Base-by-base conservation (phyloP, 2,888 invertebrate species). In the Polydrusus tereticollis region DNA sequence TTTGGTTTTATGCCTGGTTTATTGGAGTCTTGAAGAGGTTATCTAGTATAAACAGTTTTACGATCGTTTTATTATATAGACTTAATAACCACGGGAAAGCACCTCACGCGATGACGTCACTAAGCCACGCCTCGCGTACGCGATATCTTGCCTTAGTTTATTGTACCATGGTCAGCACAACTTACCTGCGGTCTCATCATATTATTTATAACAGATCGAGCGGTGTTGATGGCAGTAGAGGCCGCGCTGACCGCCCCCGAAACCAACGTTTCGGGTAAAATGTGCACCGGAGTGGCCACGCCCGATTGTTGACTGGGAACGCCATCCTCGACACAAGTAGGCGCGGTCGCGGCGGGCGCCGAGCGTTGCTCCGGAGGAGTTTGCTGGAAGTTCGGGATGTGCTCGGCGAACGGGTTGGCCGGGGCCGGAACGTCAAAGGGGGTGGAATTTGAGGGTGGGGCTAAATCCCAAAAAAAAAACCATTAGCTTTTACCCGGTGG, bases 191-290 rank as follows among this genome's bases (percentile, higher is more conserved):
- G 79, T 5, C 82, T 81, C 23, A 84, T 81, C 64, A 87, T 82
- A 81, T 85, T 82, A 82, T 85, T 85, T 52, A 87, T 81, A 33
- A 87, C 85, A 26, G 84, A 83, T 50, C 85, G 79, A 6, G 86
- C 86, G 1, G 85, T 86, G 67, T 82, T 86, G 65, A 84, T 83
- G 5, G 86, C 87, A 3, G 85, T 82, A 1, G 86, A 84, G 2
- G 86, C 87, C 3, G 84, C 85, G 65, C 85, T 84, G 0, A 86
- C 85, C 1, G 86, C 87, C 10, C 86, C 86, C 60, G 81, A 81
- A 2, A 87, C 83, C 65, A 87, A 74, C 52, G 83, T 82, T 57
- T 85, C 86, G 0, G 86, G 85, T 55, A 86, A 76, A 66, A 85
- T 84, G 63, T 84, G 83, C 41, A 72, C 73, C 14, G 69, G 33